phyloP scores from a whole-genome alignment of 2,888 invertebrate genomes.

The Phalera bucephala region DNA sequence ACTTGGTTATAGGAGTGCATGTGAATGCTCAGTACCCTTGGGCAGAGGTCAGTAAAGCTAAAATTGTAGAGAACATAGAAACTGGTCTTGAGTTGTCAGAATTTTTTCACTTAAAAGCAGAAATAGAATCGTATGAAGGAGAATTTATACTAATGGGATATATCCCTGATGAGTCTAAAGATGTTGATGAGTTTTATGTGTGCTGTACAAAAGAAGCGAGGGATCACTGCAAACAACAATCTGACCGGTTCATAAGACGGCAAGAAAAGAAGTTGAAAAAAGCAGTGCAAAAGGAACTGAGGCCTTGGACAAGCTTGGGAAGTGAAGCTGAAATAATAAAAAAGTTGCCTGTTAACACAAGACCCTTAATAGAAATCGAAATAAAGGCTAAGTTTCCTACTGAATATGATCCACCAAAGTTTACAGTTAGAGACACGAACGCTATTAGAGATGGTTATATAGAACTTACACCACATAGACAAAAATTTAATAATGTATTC shows the following conservation, averaged over 20 bases:
- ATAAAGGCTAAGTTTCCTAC: constrained; percentile 85
- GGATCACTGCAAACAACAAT: constrained; percentile 77
- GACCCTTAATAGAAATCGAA: constrained; percentile 86
- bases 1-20: constrained; percentile 86
- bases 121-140: constrained; percentile 60
- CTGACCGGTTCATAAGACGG: constrained; percentile 78
- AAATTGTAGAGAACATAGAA: constrained; percentile 85
- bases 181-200: constrained; percentile 87
- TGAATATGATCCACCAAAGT: constrained; percentile 62
- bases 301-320: constrained; percentile 84
- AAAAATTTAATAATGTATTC: constrained; percentile 81
- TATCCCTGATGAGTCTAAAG: constrained; percentile 83
- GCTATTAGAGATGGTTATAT: constrained; percentile 87
- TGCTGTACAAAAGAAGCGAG: constrained; percentile 83
- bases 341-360: constrained; percentile 70
- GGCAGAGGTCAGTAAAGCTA: constrained; percentile 85
- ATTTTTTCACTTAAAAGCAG: constrained; percentile 57
- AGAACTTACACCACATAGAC: constrained; percentile 84
- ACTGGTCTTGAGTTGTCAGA: constrained; percentile 78
- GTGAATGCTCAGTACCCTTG: constrained; percentile 89
- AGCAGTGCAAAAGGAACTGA: constrained; percentile 80
- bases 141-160: constrained; percentile 85
- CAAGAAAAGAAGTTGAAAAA: constrained; percentile 82
- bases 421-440: constrained; percentile 79
- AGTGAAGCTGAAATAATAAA: constrained; percentile 86